phyloP scores from a whole-genome alignment of 1,140 invertebrate species.

The Scaptodrosophila lebanonensis region DNA sequence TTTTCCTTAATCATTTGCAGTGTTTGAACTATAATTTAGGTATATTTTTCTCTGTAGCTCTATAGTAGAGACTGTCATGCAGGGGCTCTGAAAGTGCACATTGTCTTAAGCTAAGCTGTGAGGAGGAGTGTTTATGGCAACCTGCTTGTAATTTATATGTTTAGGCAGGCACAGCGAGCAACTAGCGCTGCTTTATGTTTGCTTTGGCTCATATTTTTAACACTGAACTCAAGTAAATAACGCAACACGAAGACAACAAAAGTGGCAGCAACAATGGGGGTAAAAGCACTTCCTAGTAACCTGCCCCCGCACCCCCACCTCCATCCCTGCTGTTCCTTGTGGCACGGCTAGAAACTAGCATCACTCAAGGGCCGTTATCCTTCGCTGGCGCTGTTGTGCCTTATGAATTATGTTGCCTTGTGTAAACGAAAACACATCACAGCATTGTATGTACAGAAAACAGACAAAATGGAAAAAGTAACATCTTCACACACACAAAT shows the following conservation, averaged over 20 bases:
- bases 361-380: slow-evolving; percentile 17
- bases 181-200: slow-evolving; percentile 34
- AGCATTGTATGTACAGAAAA: too few relatives aligned
- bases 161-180: slow-evolving; percentile 35
- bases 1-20: too few relatives aligned
- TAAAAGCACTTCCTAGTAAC: slow-evolving; percentile 4
- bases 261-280: slow-evolving; percentile 15
- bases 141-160: slow-evolving; percentile 50
- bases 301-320: neutral
- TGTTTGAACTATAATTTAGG: too few relatives aligned
- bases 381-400: slow-evolving; percentile 16
- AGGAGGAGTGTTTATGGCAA: slow-evolving; percentile 38
- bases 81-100: neutral
- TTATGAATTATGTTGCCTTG: slow-evolving; percentile 44
- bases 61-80: too few relatives aligned
- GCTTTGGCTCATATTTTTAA: slow-evolving; percentile 48
- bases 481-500: too few relatives aligned
- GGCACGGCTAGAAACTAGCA: slow-evolving; percentile 6
- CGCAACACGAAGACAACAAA: too few relatives aligned
- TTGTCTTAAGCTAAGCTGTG: slow-evolving; percentile 1
- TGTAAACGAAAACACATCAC: too few relatives aligned
- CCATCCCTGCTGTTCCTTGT: neutral
- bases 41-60: too few relatives aligned
- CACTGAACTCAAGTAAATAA: slow-evolving; percentile 38
- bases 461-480: too few relatives aligned